These are phyloP conservation scores for Halocynthia roretzi DNA, from an alignment of 23 tunicate species.

Conservation along the genomic window DNA sequence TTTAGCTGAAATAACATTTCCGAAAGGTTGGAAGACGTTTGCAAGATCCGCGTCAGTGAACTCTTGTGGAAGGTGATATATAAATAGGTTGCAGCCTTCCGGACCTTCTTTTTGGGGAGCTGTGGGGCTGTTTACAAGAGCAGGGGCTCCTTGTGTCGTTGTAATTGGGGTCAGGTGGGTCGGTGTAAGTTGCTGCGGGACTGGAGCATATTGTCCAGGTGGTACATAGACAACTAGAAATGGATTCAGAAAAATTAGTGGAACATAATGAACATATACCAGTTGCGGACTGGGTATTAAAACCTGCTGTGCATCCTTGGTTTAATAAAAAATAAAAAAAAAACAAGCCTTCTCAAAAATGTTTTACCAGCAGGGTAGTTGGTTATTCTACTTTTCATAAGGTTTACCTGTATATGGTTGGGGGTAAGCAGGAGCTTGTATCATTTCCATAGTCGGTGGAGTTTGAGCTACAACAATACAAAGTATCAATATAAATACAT, in stretches of 20 bases:
- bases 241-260: no score
- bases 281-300: no score
- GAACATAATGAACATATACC: no score
- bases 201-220: slow-evolving; percentile 54
- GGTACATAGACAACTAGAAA: slow-evolving; percentile 80
- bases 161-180: slow-evolving; percentile 40
- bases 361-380: not conserved
- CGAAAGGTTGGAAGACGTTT: slow-evolving; percentile 64
- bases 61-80: slow-evolving; percentile 90
- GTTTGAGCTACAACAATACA: slow-evolving; percentile 46
- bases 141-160: slow-evolving; percentile 39
- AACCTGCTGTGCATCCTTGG: no score
- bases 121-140: slow-evolving; percentile 37
- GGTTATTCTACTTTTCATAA: not conserved
- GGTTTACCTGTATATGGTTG: slow-evolving; percentile 74
- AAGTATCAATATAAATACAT: no score
- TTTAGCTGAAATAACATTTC: slow-evolving; percentile 95
- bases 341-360: no score
- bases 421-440: slow-evolving; percentile 44
- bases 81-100: slow-evolving; percentile 92
- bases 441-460: slow-evolving; percentile 60
- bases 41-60: slow-evolving; percentile 81
- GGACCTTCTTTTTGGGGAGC: slow-evolving; percentile 99
- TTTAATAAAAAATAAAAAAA: no score
- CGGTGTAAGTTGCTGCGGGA: slow-evolving; percentile 55